Evolutionary conservation across 2,888 invertebrate genomes (phyloP), one percentile per base, ranked within the genome.

Genomic region (Diabrotica balteata): DNA sequence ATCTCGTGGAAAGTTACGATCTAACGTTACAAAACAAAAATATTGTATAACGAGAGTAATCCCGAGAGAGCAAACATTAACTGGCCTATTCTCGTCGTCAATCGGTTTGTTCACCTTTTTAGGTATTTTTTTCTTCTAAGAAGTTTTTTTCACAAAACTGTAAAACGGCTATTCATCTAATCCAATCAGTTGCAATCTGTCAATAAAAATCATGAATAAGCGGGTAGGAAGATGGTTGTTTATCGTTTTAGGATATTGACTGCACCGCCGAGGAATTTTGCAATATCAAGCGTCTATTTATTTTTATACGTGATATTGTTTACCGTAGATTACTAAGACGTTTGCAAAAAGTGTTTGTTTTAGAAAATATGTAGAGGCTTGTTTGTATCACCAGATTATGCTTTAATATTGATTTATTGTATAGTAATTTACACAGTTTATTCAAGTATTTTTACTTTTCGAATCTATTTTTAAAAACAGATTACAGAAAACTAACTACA

Each of bases 301-400:
- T 71, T 72, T 72, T 53, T 70, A 54, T 67, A 64, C 32, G 47
- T 66, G 59, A 63, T 61, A 71, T 65, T 74, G 69, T 74, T 74
- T 57, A 57, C 55, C 45, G 11, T 11, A 17, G 68, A 74, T 74
- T 72, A 70, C 69, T 71, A 72, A 75, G 66, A 73, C 73, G 73
- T 75, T 69, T 70, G 74, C 75, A 72, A 66, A 75, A 75, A 69
- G 65, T 74, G 72, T 73, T 74, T 74, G 67, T 71, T 74, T 61
- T 51, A 51, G 44, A 71, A 69, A 70, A 72, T 68, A 65, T 66
- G 70, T 64, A 66, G 10, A 54, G 63, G 67, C 68, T 66, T 69
- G 63, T 67, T 60, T 52, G 59, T 54, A 59, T 57, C 55, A 57
- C 11, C 17, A 8, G 47, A 47, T 47, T 47, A 9, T 47, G 4